A percentile compares a stretch with the other conserved stretches of the same genome.
Evolutionary conservation across 1,140 invertebrate genomes (phyloP).

Genomic region (Drosophila watanabei): DNA sequence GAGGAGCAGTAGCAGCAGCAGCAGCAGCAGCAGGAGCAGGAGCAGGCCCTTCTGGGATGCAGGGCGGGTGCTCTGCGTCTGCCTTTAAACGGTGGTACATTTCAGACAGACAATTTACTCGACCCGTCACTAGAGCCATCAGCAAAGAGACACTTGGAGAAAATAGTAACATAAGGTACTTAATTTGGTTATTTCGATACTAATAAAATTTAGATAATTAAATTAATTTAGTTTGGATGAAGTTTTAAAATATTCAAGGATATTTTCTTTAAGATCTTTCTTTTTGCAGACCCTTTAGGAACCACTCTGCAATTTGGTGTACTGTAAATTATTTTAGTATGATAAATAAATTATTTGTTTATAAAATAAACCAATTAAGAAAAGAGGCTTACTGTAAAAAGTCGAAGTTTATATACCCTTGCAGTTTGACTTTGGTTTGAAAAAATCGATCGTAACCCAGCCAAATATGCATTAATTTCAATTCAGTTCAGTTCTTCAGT

Average conservation of each 20-base stretch:
- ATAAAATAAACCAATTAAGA: too few relatives aligned
- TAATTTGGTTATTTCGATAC: background rate
- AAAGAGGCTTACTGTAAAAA: too few relatives aligned
- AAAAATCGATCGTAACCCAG: too few relatives aligned
- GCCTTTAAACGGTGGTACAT: slow-evolving; percentile 78
- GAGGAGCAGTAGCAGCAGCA: slow-evolving; percentile 37
- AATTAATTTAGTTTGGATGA: background rate
- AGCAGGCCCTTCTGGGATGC: slow-evolving; percentile 4
- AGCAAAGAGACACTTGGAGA: slow-evolving; percentile 7
- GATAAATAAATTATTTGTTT: background rate
- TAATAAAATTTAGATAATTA: background rate
- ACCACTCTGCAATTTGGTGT: background rate
- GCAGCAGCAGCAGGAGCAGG: slow-evolving; percentile 30
- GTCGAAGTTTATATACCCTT: too few relatives aligned
- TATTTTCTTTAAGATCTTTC: too few relatives aligned
- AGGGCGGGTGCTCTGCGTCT: slow-evolving; percentile 46
- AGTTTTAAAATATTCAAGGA: background rate
- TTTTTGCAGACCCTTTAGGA: background rate
- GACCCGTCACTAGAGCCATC: slow-evolving; percentile 45
- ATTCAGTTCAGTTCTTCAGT: too few relatives aligned
- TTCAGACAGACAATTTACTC: slow-evolving; percentile 79
- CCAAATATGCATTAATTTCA: too few relatives aligned
- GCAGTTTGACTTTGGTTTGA: too few relatives aligned
- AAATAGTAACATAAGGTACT: background rate
- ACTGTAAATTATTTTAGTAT: background rate